Percentiles rank a stretch among this genome's conserved stretches.
phyloP scores from a whole-genome alignment of 2,888 invertebrate genomes.

The Caenorhabditis doughertyi region DNA sequence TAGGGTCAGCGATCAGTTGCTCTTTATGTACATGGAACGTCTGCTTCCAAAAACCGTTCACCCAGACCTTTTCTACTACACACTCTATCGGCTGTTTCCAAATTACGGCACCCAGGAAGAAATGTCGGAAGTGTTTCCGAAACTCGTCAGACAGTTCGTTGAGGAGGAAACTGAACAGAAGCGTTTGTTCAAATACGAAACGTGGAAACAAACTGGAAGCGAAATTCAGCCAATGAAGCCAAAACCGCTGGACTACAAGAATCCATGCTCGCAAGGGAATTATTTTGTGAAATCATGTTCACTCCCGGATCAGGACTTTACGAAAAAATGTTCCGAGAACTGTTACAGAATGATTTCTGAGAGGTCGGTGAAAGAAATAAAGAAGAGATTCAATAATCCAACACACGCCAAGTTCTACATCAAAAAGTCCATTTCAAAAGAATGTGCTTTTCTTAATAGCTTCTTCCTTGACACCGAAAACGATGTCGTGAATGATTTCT shows the following conservation, averaged over 20 bases:
- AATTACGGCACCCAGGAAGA: background rate
- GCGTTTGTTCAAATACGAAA: background rate
- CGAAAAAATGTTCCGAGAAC: no score
- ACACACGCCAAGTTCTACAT: no score
- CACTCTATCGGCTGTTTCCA: background rate
- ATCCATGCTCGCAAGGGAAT: background rate
- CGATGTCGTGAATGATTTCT: no score
- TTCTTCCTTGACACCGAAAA: no score
- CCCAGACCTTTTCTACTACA: constrained; percentile 1
- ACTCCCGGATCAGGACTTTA: no score
- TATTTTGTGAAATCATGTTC: background rate
- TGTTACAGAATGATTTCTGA: no score
- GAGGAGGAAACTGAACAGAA: background rate
- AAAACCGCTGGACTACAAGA: background rate
- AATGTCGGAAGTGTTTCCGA: background rate
- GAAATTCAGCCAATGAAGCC: background rate
- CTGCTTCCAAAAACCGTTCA: background rate
- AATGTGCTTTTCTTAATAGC: no score
- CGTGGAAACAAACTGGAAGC: background rate
- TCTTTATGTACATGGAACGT: background rate
- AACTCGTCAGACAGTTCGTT: background rate
- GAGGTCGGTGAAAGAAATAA: no score
- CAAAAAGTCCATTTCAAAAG: no score
- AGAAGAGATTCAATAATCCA: no score
- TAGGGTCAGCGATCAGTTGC: background rate